phyloP scores from a whole-genome alignment of 1,140 invertebrate genomes.

The Maniola jurtina region DNA sequence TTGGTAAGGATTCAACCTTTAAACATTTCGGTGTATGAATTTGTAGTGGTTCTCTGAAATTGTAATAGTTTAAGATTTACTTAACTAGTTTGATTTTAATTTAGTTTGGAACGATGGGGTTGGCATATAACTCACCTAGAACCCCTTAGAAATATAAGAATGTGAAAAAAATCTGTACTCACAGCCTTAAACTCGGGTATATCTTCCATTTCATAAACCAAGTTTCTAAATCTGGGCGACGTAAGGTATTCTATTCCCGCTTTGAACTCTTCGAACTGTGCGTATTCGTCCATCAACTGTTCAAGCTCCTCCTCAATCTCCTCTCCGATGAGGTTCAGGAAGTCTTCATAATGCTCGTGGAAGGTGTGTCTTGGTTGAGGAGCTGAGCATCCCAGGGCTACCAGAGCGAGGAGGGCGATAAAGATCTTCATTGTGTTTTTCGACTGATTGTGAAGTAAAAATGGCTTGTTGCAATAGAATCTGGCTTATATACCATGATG shows the following conservation, averaged over 20 bases:
- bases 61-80: too few species aligned
- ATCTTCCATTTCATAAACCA: conserved; percentile 65
- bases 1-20: too few species aligned
- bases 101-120: too few species aligned
- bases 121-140: too few species aligned
- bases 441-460: neutral
- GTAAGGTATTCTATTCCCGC: conserved; percentile 45
- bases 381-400: conserved; percentile 43
- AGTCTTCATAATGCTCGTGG: conserved; percentile 65
- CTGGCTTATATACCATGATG: conserved; percentile 12
- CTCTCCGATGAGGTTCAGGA: conserved; percentile 48
- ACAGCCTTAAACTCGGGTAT: conserved; percentile 66
- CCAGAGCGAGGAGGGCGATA: conserved; percentile 44
- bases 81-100: too few species aligned
- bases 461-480: neutral
- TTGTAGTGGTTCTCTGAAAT: too few species aligned
- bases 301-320: conserved; percentile 43
- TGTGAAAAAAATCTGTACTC: conserved; percentile 33
- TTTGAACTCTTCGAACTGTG: conserved; percentile 57
- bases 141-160: neutral
- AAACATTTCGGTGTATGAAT: too few species aligned
- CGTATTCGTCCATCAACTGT: conserved; percentile 42
- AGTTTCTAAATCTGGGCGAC: conserved; percentile 48
- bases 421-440: conserved; percentile 58
- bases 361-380: conserved; percentile 62